phyloP scores from a whole-genome alignment of 2,888 invertebrate genomes.

The Synergus itoensis region DNA sequence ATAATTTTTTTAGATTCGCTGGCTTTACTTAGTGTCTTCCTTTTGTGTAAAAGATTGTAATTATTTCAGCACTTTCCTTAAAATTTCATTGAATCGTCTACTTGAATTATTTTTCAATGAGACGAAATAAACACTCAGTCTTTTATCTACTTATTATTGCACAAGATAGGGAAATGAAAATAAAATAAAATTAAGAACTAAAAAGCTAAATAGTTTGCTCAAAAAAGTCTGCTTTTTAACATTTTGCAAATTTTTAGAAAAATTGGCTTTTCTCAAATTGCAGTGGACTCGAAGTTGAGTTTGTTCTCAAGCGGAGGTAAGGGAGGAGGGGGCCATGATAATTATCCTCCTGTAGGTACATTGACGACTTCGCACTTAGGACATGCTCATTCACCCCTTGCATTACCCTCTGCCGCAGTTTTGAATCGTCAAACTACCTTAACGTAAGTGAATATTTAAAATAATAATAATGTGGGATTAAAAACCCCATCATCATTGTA shows the following conservation, averaged over 20 bases:
- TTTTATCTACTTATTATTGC: no score
- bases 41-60: not conserved
- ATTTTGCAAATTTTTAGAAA: not conserved
- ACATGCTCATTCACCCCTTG: constrained; percentile 77
- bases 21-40: not conserved
- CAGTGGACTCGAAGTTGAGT: constrained; percentile 76
- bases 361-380: constrained; percentile 68
- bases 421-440: constrained; percentile 79
- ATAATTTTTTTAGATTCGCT: not conserved
- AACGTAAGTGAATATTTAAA: constrained; percentile 74
- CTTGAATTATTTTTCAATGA: not conserved
- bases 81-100: not conserved
- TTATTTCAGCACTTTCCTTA: not conserved
- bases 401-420: constrained; percentile 79
- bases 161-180: no score
- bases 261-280: constrained; percentile 57
- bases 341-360: constrained; percentile 67
- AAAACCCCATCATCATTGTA: not conserved
- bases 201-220: not conserved
- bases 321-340: constrained; percentile 66
- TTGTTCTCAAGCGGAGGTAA: constrained; percentile 69
- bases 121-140: not conserved
- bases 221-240: not conserved
- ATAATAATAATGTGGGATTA: not conserved
- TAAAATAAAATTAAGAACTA: not conserved